Conservation (phyloP, 2,113 vertebrate genomes). For the Indri indri region DNA sequence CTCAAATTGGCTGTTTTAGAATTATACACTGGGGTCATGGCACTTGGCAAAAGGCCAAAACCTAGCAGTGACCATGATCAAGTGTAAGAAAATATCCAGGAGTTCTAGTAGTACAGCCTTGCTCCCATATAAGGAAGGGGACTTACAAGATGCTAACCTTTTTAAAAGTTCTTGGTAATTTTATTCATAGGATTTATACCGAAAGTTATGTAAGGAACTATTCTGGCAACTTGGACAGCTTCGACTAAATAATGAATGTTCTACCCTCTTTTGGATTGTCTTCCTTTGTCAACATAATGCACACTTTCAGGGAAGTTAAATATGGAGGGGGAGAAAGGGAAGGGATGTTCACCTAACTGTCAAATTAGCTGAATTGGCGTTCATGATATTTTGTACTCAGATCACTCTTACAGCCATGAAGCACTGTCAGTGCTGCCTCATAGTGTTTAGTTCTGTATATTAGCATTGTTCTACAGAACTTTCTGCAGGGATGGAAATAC, state of each 20-base stretch:
- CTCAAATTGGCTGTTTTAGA: not conserved
- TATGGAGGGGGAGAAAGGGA: too few species aligned
- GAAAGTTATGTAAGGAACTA: slow-evolving; percentile 16
- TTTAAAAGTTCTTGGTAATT: slow-evolving; percentile 37
- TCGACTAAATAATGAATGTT: slow-evolving; percentile 30
- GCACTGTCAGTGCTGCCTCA: not conserved
- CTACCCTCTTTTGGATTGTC: not conserved
- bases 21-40: not conserved
- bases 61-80: not conserved
- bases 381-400: not conserved
- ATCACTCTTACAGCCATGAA: not conserved
- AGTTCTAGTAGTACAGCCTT: slow-evolving; percentile 29
- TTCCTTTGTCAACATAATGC: not conserved
- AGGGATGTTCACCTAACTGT: not conserved
- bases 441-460: not conserved
- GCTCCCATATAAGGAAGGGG: not conserved
- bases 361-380: not conserved
- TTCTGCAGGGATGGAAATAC: not conserved
- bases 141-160: not conserved
- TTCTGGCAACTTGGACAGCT: not conserved
- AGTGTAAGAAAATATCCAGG: not conserved
- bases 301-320: slow-evolving; percentile 2
- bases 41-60: slow-evolving; percentile 27
- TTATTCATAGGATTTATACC: slow-evolving; percentile 4
- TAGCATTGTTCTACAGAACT: not conserved